Evolutionary conservation across 2,888 invertebrate genomes (phyloP), one percentile per base, ranked within the genome.

Genomic region (Punctoribates punctum): DNA sequence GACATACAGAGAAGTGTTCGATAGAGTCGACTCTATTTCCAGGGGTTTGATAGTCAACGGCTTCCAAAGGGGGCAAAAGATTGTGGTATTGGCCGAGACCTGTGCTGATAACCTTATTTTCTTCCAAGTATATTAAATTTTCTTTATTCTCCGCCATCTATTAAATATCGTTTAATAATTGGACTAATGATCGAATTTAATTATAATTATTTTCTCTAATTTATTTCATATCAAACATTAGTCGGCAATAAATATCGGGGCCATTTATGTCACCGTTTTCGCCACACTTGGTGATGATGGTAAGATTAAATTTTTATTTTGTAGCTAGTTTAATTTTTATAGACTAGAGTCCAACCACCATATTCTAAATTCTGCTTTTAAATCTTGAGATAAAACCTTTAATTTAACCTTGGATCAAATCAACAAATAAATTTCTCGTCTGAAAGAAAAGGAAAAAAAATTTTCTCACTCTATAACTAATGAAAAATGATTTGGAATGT

Each of bases 231-330:
- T 25, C 13, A 11, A 2, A 5, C 23, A 75, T 46, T 72, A 70
- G 70, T 70, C 48, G 1, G 46, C 48, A 8, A 29, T 70, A 0
- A 38, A 38, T 20, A 27, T 72, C 51, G 75, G 75, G n/a, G 42
- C 48, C 11, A 67, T 75, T 29, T 23, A 27, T n/a, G 75, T 75
- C 3, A 70, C 51, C 8, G 75, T 75, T 23, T 75, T 75, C 29
- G 93, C 98, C 1, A 98, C 97, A 0, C 87, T 99, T n/a, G 96
- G 97, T 38, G 95, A 97, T 83, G 97, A 98, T 6, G 65, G 65
- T 65, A 65, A 65, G 38, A 20, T 29, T 27, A 25, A 27, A 25
- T 25, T 60, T 15, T 60, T 51, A 11, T 51, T 51, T n/a, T n/a
- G n/a, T n/a, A n/a, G n/a, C n/a, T n/a, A n/a, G n/a, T n/a, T n/a